These are phyloP conservation scores for Psix sp. DNA, from an alignment of 1,140 invertebrate species.

Conservation along the genomic window DNA sequence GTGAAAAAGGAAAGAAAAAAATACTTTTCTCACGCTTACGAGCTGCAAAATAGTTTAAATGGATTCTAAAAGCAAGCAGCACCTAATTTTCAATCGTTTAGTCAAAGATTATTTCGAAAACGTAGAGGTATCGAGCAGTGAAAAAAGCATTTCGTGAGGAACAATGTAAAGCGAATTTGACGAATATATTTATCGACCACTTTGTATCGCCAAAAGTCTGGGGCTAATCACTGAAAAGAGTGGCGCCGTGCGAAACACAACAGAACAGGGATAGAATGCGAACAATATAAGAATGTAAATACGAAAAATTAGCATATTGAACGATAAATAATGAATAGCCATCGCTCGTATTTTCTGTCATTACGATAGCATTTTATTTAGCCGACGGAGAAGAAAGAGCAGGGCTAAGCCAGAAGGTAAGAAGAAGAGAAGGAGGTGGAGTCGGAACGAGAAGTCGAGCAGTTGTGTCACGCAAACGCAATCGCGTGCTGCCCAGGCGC, in stretches of 20 bases:
- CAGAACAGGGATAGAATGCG: constrained; percentile 1
- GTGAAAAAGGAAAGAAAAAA: too few relatives aligned
- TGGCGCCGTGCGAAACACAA: constrained; percentile 1
- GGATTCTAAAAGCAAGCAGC: too few relatives aligned
- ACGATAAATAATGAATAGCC: constrained; percentile 56
- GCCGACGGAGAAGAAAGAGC: constrained; percentile 25
- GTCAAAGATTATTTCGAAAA: too few relatives aligned
- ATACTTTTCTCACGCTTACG: too few relatives aligned
- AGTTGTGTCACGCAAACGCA: constrained; percentile 60
- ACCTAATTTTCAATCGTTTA: too few relatives aligned
- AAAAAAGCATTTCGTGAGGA: too few relatives aligned
- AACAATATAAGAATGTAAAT: constrained; percentile 42
- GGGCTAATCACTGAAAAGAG: constrained; percentile 20
- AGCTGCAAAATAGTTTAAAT: too few relatives aligned
- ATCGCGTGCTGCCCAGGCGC: constrained; percentile 51
- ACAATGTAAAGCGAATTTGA: too few relatives aligned
- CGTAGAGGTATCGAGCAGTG: too few relatives aligned
- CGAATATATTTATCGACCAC: constrained; percentile 5
- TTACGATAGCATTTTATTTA: constrained; percentile 43
- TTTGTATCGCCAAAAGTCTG: constrained; percentile 14
- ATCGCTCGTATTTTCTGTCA: constrained; percentile 50
- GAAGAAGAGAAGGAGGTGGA: constrained; percentile 15
- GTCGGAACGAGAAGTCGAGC: constrained; percentile 42
- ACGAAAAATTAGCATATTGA: constrained; percentile 51
- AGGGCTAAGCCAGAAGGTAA: neutral